Evolutionary conservation across 2,113 vertebrate genomes (phyloP).

Genomic region (Bungarus multicinctus): DNA sequence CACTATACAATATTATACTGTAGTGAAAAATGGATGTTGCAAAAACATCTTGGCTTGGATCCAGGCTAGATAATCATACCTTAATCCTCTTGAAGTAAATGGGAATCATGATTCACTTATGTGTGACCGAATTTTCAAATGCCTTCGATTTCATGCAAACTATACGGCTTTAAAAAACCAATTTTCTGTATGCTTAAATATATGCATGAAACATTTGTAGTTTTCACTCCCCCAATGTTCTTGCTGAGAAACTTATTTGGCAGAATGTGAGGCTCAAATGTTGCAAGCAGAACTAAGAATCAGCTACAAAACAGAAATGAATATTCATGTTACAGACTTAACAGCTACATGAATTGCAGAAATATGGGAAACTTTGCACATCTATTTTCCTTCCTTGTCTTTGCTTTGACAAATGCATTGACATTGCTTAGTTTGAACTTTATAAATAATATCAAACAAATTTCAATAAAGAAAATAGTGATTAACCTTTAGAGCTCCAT

Average conservation of each 20-base stretch:
- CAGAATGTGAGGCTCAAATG: background rate
- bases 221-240: background rate
- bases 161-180: background rate
- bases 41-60: background rate
- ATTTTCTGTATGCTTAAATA: background rate
- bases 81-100: background rate
- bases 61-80: background rate
- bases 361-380: background rate
- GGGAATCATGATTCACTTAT: background rate
- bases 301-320: background rate
- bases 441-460: background rate
- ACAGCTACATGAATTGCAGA: background rate
- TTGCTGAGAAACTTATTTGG: background rate
- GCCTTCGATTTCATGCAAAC: background rate
- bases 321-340: background rate
- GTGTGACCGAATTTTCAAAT: background rate
- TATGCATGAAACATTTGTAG: background rate
- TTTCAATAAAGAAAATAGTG: background rate
- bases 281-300: background rate
- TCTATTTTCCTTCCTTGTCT: background rate
- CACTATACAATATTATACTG: background rate
- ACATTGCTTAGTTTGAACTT: background rate
- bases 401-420: background rate
- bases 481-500: background rate
- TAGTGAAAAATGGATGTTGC: rapidly evolving